Conservation (phyloP, 2,113 vertebrate genomes). For the Mustela nigripes region DNA sequence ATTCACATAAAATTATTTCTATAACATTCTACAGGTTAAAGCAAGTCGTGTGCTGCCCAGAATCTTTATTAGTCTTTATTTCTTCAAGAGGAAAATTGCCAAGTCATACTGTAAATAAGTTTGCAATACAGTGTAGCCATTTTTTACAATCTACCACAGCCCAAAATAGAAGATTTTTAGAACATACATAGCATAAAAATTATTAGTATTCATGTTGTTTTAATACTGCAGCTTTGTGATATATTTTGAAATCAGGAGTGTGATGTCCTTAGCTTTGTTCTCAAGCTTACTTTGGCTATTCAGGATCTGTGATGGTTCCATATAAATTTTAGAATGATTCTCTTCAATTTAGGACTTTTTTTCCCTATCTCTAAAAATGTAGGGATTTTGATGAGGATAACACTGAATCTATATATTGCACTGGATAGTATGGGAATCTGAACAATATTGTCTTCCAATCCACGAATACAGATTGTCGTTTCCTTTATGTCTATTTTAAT, state of each 20-base stretch:
- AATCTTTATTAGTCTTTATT: not conserved
- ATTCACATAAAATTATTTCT: not conserved
- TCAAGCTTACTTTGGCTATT: not conserved
- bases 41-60: not conserved
- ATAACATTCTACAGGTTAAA: not conserved
- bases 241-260: not conserved
- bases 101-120: not conserved
- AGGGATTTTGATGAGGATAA: not conserved
- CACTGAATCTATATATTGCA: not conserved
- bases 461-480: not conserved
- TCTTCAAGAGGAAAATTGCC: not conserved
- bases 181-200: not conserved
- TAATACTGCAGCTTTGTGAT: not conserved
- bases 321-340: not conserved
- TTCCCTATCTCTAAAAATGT: not conserved
- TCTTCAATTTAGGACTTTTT: not conserved
- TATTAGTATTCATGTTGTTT: not conserved
- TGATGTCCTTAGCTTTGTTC: not conserved
- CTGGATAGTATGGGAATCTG: not conserved
- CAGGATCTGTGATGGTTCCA: not conserved
- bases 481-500: not conserved
- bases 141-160: not conserved
- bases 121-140: not conserved
- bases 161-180: not conserved
- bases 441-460: not conserved